Conservation (phyloP, 1,140 invertebrate species). For the Achatina immaculata region DNA sequence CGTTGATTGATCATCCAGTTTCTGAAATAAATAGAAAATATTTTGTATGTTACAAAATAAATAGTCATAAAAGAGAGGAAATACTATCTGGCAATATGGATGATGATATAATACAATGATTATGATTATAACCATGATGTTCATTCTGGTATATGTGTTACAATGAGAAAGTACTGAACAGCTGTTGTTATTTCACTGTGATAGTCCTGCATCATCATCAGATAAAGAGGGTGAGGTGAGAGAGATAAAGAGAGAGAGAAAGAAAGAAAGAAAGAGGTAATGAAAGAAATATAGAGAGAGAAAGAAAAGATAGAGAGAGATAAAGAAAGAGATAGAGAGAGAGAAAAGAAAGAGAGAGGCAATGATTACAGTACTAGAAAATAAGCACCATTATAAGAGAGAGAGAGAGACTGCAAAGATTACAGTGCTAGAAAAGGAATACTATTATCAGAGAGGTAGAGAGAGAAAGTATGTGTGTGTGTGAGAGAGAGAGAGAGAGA, state of each 20-base stretch:
- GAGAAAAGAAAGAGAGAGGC: conserved; percentile 6
- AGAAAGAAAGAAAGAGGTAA: conserved; percentile 13
- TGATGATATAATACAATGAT: too few relatives aligned
- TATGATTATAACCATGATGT: too few relatives aligned
- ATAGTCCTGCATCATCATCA: too few relatives aligned
- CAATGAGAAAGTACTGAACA: too few relatives aligned
- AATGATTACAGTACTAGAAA: neutral
- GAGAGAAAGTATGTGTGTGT: neutral
- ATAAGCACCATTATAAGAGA: neutral
- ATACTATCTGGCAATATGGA: too few relatives aligned
- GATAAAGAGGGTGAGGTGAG: too few relatives aligned
- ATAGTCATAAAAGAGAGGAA: too few relatives aligned
- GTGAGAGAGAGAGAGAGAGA: conserved; percentile 3
- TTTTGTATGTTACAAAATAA: too few relatives aligned
- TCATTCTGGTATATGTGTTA: too few relatives aligned
- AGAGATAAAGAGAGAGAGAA: conserved; percentile 11
- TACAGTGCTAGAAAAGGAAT: neutral
- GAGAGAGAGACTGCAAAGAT: neutral
- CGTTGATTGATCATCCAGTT: conserved; percentile 37
- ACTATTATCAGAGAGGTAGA: neutral
- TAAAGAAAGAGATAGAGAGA: conserved; percentile 26
- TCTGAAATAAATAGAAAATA: conserved; percentile 42
- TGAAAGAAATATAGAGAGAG: neutral
- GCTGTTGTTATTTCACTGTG: too few relatives aligned
- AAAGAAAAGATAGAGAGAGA: neutral